phyloP scores from a whole-genome alignment of 2,113 vertebrate genomes.

The Hippocampus barbouri region DNA sequence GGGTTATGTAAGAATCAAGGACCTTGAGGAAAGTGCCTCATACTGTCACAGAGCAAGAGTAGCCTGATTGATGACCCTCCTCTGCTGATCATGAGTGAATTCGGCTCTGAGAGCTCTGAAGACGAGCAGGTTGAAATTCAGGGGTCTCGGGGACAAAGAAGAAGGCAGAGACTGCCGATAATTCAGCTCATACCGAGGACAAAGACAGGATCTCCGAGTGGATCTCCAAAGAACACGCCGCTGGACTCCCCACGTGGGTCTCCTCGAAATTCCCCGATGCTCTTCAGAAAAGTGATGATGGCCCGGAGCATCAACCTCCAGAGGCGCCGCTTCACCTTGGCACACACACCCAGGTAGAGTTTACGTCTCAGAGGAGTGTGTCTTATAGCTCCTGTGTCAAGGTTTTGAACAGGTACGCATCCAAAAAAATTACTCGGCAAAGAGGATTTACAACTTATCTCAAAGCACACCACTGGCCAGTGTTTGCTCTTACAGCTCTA shows the following conservation, averaged over 20 bases:
- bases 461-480: background rate
- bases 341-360: constrained; percentile 78
- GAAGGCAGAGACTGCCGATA: constrained; percentile 26
- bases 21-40: background rate
- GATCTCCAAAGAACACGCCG: constrained; percentile 74
- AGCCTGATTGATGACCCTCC: background rate
- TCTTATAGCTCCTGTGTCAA: background rate
- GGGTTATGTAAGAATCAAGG: constrained; percentile 4
- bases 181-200: constrained; percentile 61
- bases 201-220: constrained; percentile 49
- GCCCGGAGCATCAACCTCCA: constrained; percentile 83
- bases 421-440: background rate
- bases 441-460: background rate
- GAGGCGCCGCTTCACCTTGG: constrained; percentile 89
- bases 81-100: constrained; percentile 51
- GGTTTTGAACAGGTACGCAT: background rate
- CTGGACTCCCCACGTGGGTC: constrained; percentile 70
- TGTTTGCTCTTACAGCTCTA: background rate
- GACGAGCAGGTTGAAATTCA: constrained; percentile 51
- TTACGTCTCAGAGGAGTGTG: background rate
- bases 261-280: constrained; percentile 76
- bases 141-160: constrained; percentile 9
- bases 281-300: constrained; percentile 83
- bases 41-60: background rate
- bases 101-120: constrained; percentile 47